Evolutionary conservation across 2,888 invertebrate species (phyloP), one percentile per base, ranked within the genome.

Genomic region (Anorthoa munda): DNA sequence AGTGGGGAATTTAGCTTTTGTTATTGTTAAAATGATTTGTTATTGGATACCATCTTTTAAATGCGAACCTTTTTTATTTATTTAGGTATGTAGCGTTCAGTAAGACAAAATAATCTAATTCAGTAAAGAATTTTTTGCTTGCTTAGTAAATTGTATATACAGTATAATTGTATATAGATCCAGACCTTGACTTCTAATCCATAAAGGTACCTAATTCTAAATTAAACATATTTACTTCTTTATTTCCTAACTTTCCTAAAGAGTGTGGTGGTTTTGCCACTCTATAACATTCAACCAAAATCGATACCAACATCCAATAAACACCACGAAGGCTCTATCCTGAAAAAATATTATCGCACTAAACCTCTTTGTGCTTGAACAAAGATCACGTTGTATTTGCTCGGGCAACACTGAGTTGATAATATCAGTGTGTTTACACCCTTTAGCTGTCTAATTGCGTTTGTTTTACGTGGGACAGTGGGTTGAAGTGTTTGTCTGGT

Each of bases 301-400:
- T n/a, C 50, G 64, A 56, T 21, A 46, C 21, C 31, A 48, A 50
- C 51, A 60, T 59, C 71, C 53, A 81, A 83, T 71, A 75, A 60
- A 46, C 39, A 17, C 23, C 11, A 72, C 53, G 4, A 81, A 86
- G 86, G 75, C 61, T 71, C 51, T 88, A 79, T 77, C 86, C 90
- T 91, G 89, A 89, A 92, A 94, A 89, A 94, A 94, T 90, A 94
- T 93, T 90, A 87, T 90, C 89, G 76, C 84, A 87, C 84, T 84
- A 88, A 88, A 84, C 86, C 83, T 79, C 77, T 70, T 82, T 83
- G 83, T 87, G 21, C 70, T 51, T 11, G 81, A 81, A 89, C 90
- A 91, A 91, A 92, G 94, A 93, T 93, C 93, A 92, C 91, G 92
- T 85, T 50, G 61, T 86, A 74, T 90, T 90, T 88, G 78, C 85